Conservation (phyloP, 2,888 invertebrate genomes). For the Tiliacea citrago region DNA sequence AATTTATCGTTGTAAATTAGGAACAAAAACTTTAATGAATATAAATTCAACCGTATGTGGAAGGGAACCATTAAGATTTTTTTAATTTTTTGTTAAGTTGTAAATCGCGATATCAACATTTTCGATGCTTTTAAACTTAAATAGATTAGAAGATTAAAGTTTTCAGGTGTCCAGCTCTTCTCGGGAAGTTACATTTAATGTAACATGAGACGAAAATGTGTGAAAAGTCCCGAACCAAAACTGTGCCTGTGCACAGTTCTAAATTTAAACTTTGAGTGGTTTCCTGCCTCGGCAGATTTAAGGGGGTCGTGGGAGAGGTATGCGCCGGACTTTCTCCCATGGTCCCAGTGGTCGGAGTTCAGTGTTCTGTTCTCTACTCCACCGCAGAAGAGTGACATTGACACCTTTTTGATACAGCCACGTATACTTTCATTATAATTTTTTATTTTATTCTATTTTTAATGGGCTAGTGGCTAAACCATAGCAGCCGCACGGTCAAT, state of each 20-base stretch:
- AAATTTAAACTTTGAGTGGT: conserved; percentile 64
- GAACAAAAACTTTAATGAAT: neutral
- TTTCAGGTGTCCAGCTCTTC: conserved; percentile 83
- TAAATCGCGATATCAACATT: conserved; percentile 72
- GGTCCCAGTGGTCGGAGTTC: conserved; percentile 77
- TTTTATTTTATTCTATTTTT: neutral
- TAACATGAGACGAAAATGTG: conserved; percentile 68
- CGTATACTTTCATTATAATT: too few species aligned
- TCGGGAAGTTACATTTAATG: conserved; percentile 78
- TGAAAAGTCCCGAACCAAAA: conserved; percentile 69
- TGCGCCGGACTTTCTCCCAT: conserved; percentile 76
- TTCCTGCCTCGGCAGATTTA: conserved; percentile 71
- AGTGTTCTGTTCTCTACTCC: conserved; percentile 84
- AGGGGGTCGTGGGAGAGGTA: conserved; percentile 75
- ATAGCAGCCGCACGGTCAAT: too few species aligned
- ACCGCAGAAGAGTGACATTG: conserved; percentile 83
- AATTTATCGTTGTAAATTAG: neutral
- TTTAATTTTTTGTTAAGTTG: neutral
- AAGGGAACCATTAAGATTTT: neutral
- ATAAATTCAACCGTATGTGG: neutral
- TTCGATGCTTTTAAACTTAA: conserved; percentile 28
- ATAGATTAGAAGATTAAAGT: conserved; percentile 1
- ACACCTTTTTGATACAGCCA: conserved; percentile 76
- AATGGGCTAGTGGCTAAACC: too few species aligned
- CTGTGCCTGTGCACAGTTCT: conserved; percentile 71